Evolutionary conservation across 1,140 invertebrate species (phyloP).

Genomic region (Cyrtorhinus lividipennis): DNA sequence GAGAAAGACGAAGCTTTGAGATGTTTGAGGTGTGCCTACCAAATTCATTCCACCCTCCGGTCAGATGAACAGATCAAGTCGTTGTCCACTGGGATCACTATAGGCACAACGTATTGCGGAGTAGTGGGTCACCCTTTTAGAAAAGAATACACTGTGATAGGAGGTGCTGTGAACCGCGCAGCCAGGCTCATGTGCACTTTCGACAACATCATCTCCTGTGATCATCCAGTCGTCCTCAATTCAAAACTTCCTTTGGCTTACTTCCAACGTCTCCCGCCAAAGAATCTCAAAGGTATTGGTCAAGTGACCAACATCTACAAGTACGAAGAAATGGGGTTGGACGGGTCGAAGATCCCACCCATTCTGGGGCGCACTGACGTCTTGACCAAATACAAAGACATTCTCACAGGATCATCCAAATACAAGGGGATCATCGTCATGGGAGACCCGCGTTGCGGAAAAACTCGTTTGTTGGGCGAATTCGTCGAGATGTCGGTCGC

Average conservation of each 20-base stretch:
- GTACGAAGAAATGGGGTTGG: conserved; percentile 32
- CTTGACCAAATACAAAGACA: conserved; percentile 8
- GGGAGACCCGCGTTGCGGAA: conserved; percentile 41
- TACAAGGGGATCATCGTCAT: conserved; percentile 27
- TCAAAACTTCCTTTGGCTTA: conserved; percentile 44
- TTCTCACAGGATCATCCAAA: conserved; percentile 16
- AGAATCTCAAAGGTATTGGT: conserved; percentile 45
- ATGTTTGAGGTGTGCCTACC: conserved; percentile 41
- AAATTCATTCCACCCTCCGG: conserved; percentile 35
- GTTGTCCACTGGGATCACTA: conserved; percentile 47
- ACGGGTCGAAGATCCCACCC: conserved; percentile 12
- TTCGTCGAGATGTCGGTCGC: conserved; percentile 28
- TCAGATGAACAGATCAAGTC: conserved; percentile 36
- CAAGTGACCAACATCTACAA: conserved; percentile 49
- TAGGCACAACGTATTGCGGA: conserved; percentile 49
- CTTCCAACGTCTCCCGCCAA: conserved; percentile 44
- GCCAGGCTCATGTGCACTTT: conserved; percentile 58
- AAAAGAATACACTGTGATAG: conserved; percentile 62
- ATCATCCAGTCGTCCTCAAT: conserved; percentile 48
- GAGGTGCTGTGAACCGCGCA: conserved; percentile 57
- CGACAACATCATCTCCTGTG: conserved; percentile 47
- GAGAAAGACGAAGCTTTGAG: conserved; percentile 49
- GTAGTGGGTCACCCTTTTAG: conserved; percentile 56
- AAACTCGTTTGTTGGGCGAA: conserved; percentile 42
- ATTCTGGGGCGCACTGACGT: conserved; percentile 14